phyloP scores from a whole-genome alignment of 1,140 invertebrate genomes.

The Temnothorax longispinosus region DNA sequence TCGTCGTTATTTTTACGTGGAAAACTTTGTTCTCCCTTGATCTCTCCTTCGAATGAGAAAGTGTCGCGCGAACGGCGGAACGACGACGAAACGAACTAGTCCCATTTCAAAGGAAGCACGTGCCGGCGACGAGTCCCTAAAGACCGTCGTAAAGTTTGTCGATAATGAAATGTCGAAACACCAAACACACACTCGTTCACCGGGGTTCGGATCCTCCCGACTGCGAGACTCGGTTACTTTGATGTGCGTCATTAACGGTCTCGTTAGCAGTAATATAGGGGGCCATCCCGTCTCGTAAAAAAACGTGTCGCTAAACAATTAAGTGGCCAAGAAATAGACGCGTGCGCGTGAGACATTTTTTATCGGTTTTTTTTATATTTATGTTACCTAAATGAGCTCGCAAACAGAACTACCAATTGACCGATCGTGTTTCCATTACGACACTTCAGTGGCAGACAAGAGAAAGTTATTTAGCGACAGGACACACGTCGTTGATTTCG shows the following conservation, averaged over 20 bases:
- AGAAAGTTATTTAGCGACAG: background rate
- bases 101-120: constrained; percentile 60
- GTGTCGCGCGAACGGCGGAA: constrained; percentile 27
- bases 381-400: constrained; percentile 15
- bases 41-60: constrained; percentile 13
- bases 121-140: constrained; percentile 16
- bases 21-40: constrained; percentile 56
- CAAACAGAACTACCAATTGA: background rate
- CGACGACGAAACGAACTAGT: constrained; percentile 39
- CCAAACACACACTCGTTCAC: constrained; percentile 25
- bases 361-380: constrained; percentile 37
- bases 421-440: background rate
- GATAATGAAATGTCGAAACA: constrained; percentile 45
- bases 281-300: constrained; percentile 19
- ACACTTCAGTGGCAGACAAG: background rate
- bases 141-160: constrained; percentile 55
- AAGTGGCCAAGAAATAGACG: background rate
- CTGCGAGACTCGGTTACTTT: constrained; percentile 35
- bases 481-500: background rate
- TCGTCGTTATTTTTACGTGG: constrained; percentile 68
- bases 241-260: constrained; percentile 42
- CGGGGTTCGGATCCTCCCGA: background rate
- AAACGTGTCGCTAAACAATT: constrained; percentile 36
- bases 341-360: background rate
- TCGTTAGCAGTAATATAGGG: constrained; percentile 49